phyloP scores from a whole-genome alignment of 2,797 vertebrate species.

The Molothrus ater region DNA sequence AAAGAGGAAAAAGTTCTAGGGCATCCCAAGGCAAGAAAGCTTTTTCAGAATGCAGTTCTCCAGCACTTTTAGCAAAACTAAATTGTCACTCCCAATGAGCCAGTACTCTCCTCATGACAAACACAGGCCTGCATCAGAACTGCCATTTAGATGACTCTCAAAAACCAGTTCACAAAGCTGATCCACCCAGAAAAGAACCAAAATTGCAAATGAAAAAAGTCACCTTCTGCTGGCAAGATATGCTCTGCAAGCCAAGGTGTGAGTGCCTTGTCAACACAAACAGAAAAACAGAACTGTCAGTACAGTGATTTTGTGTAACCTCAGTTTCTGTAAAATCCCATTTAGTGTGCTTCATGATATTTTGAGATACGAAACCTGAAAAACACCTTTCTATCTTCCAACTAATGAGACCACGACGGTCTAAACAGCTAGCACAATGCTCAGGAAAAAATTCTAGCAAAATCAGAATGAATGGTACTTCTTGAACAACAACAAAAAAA shows the following conservation, averaged over 20 bases:
- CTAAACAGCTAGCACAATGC: not conserved
- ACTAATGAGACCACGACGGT: not conserved
- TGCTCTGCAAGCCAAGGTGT: not conserved
- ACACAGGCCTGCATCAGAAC: not conserved
- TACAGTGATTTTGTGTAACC: not conserved
- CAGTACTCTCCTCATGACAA: not conserved
- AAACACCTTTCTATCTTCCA: not conserved
- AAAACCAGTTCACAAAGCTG: not conserved
- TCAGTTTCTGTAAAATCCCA: not conserved
- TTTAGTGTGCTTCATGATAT: not conserved
- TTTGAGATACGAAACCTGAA: not conserved
- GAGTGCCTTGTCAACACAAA: not conserved
- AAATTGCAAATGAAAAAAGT: not conserved
- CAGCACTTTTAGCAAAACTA: not conserved
- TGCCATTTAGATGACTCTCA: rapidly evolving
- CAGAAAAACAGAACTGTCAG: not conserved
- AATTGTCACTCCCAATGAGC: not conserved
- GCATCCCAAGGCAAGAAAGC: not conserved
- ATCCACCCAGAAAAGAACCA: not conserved
- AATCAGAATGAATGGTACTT: not conserved
- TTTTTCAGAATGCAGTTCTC: not conserved
- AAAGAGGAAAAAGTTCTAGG: not conserved
- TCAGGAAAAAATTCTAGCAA: not conserved
- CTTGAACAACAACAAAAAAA: not conserved
- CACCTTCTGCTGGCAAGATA: not conserved